Conservation (phyloP, 2,113 vertebrate species). For the Centropus bengalensis region DNA sequence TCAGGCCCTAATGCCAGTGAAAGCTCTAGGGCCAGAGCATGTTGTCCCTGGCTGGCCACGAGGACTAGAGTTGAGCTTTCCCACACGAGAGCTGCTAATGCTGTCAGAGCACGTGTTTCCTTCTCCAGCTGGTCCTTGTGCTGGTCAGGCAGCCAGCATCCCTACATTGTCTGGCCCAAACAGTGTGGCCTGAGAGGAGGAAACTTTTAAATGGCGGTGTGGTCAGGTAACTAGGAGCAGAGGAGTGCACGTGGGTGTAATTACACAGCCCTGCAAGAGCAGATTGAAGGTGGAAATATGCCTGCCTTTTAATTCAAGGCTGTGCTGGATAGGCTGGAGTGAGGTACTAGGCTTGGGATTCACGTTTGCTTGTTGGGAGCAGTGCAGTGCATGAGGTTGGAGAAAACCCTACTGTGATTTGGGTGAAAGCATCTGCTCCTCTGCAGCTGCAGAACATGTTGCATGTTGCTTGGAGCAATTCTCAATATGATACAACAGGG, state of each 20-base stretch:
- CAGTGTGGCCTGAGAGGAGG: neutral
- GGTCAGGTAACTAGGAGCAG: neutral
- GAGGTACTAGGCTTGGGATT: fast-evolving
- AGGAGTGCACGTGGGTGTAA: neutral
- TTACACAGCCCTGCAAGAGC: neutral
- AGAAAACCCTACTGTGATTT: neutral
- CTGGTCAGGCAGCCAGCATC: neutral
- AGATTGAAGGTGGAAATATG: neutral
- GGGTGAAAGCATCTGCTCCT: fast-evolving
- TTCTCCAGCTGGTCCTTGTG: neutral
- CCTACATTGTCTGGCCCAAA: neutral
- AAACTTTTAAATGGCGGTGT: neutral
- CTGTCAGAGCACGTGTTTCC: fast-evolving
- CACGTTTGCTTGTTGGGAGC: neutral
- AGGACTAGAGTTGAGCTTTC: neutral
- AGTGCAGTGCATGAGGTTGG: neutral
- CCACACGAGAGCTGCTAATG: neutral
- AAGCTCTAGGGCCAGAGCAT: neutral
- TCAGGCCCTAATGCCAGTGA: neutral
- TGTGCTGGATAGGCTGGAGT: neutral
- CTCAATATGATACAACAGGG: neutral
- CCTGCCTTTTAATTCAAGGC: neutral
- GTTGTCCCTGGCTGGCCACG: neutral
- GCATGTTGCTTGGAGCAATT: fast-evolving
- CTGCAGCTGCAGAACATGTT: fast-evolving